These are phyloP conservation scores for Oceanites oceanicus DNA, from an alignment of 2,113 vertebrate genomes.

Conservation along the genomic window DNA sequence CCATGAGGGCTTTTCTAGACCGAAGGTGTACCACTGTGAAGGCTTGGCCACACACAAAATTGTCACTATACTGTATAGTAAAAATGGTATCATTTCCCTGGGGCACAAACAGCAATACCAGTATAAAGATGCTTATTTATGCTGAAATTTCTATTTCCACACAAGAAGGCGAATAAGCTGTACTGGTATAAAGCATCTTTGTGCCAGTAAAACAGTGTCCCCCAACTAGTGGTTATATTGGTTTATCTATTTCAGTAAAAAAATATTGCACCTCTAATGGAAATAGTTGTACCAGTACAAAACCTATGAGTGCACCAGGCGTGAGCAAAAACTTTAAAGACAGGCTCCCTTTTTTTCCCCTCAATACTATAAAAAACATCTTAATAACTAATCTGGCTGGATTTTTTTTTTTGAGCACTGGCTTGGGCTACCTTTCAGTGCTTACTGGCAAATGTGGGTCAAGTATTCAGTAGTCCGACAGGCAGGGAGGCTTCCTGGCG, in stretches of 20 bases:
- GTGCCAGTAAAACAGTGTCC: not conserved
- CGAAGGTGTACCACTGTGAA: not conserved
- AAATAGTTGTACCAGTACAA: not conserved
- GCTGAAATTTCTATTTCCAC: not conserved
- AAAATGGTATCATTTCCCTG: not conserved
- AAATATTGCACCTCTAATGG: not conserved
- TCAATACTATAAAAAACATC: not conserved
- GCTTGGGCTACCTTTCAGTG: not conserved
- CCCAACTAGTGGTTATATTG: not conserved
- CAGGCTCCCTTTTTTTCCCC: rapidly evolving
- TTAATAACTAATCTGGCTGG: not conserved
- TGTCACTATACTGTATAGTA: not conserved
- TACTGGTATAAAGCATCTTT: not conserved
- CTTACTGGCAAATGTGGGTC: not conserved
- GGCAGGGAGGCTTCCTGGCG: not conserved
- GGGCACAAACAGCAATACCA: not conserved
- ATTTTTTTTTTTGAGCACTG: not conserved
- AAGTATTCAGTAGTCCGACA: not conserved
- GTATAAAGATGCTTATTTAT: slow-evolving; percentile 3
- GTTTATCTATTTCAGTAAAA: slow-evolving; percentile 6
- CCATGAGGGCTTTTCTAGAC: not conserved
- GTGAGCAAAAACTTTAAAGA: not conserved
- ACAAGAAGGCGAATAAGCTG: not conserved
- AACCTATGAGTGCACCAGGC: not conserved
- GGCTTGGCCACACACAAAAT: not conserved